Conservation (phyloP, 2,888 invertebrate genomes). For the Luperina testacea region DNA sequence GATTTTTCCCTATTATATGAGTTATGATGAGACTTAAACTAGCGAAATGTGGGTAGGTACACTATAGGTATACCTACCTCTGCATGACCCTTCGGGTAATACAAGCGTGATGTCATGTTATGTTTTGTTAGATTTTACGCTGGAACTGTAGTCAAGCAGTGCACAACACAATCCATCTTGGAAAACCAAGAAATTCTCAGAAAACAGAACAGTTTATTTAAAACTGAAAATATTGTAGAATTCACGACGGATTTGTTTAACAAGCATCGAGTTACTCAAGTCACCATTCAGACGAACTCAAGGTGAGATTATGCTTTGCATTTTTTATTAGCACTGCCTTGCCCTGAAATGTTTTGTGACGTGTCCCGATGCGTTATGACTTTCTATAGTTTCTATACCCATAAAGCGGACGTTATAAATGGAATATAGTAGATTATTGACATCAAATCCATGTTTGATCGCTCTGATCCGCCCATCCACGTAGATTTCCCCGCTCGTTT, state of each 20-base stretch:
- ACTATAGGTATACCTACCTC: not conserved
- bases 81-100: not conserved
- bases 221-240: conserved; percentile 53
- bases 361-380: conserved; percentile 58
- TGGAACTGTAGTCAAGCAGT: not conserved
- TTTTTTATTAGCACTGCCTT: conserved; percentile 75
- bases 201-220: conserved; percentile 40
- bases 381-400: conserved; percentile 55
- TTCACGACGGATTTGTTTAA: conserved; percentile 57
- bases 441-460: conserved; percentile 10
- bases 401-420: conserved; percentile 32
- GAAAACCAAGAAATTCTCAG: conserved; percentile 22
- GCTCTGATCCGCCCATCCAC: not conserved
- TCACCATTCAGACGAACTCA: conserved; percentile 69
- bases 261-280: conserved; percentile 72
- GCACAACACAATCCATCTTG: not conserved
- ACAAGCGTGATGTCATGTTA: not conserved
- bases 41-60: not conserved
- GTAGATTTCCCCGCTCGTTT: conserved; percentile 4
- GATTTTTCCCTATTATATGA: not conserved
- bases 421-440: conserved; percentile 18
- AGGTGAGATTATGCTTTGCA: conserved; percentile 78
- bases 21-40: not conserved
- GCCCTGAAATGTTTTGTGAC: conserved; percentile 73
- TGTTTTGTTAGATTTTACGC: not conserved